Conservation (phyloP, 2,888 invertebrate genomes). For the Cynaeus angustus region DNA sequence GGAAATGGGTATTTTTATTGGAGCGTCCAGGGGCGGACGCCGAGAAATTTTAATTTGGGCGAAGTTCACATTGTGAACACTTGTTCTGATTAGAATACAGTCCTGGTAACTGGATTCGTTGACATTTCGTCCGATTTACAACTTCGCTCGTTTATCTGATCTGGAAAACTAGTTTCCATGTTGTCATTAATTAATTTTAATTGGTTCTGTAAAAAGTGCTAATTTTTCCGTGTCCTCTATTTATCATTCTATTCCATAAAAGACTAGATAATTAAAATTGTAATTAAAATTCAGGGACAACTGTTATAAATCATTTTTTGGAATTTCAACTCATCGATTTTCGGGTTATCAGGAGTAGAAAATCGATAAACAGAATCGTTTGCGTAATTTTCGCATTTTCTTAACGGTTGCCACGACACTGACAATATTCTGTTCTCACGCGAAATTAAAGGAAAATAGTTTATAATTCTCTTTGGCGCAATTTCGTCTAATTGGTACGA, state of each 20-base stretch:
- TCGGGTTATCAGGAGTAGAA: neutral
- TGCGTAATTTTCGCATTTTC: neutral
- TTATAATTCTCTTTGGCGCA: no score
- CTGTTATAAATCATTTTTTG: neutral
- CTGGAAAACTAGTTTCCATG: slow-evolving; percentile 1
- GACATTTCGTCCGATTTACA: neutral
- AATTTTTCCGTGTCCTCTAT: slow-evolving; percentile 1
- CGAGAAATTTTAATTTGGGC: neutral
- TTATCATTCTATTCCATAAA: slow-evolving; percentile 7
- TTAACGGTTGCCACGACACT: no score
- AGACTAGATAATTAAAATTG: slow-evolving; percentile 1
- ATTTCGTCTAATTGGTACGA: no score
- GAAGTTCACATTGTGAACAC: neutral
- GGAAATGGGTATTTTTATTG: slow-evolving; percentile 15
- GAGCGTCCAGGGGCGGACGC: no score
- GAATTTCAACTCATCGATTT: neutral
- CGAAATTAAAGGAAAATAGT: no score
- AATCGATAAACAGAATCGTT: slow-evolving; percentile 1
- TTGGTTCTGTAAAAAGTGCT: neutral
- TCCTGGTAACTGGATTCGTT: neutral
- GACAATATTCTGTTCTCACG: no score
- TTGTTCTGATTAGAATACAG: slow-evolving; percentile 1
- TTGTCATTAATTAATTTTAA: slow-evolving; percentile 10
- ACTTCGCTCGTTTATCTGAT: neutral
- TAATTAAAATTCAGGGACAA: no score